Evolutionary conservation across 2,888 invertebrate species (phyloP), one percentile per base, ranked within the genome.

Genomic region (Meandrusa payeni): DNA sequence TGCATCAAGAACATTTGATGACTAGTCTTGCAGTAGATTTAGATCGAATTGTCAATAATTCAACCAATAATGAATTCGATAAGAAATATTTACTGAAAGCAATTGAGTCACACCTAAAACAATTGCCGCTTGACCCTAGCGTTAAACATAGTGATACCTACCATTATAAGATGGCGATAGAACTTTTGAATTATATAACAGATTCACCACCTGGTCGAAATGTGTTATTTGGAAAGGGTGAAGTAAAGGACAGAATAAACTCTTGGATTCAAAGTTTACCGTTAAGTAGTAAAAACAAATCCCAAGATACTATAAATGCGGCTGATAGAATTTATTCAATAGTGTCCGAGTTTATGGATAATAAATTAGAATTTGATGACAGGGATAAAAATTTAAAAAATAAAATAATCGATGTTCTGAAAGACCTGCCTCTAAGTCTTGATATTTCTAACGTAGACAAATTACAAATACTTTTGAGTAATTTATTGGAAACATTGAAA

Each of bases 191-290:
- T 26, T 10, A 36, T 15, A 24, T 36, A n/a, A 36, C 7, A 36
- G 15, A 24, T 15, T 11, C 32, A 19, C n/a, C 12, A 1, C 9
- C 19, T 2, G 17, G 31, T 9, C 9, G 11, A 22, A 26, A 26
- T 2, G 5, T 19, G 5, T 17, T 13, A 20, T 9, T 26, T 10
- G 24, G 24, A 6, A 9, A 31, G 3, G 13, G 5, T 10, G 32
- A 26, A 26, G 10, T 20, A 3, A 19, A 37, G 22, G 20, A 10
- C 9, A 26, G 17, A 2, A 27, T 43, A 5, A 20, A 5, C 0
- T n/a, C 2, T 9, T 43, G 43, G 43, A 7, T 38, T 10, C 7
- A 43, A 13, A 37, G 15, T 15, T 32, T 43, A 22, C 43, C 43
- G 0, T n/a, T 43, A 11, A 31, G 15, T 3, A n/a, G 9, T 3